Base-by-base conservation (phyloP, 2,113 vertebrate genomes). In the Rattus rattus region DNA sequence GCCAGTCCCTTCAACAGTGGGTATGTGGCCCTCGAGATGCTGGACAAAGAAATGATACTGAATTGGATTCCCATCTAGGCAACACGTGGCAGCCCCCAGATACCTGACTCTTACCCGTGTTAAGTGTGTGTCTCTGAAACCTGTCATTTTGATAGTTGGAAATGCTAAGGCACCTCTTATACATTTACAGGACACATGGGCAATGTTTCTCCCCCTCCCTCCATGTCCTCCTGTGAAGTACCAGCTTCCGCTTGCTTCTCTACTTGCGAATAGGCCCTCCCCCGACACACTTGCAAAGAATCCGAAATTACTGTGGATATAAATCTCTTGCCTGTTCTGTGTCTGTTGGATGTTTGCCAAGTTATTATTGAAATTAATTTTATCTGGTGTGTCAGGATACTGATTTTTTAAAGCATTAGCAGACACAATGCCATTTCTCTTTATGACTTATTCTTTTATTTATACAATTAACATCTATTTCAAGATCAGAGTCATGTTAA, bases 301-400 rank as follows among this genome's bases (percentile, higher is more conserved):
- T 72, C 65, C 1, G 63, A 56, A 9, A 73, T 94, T 70, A 69
- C 43, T 52, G 9, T 65, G 72, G 90, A 7, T 76, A 92, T 94
- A 94, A 87, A 81, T 94, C 47, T 96, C 72, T 83, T 75, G 13
- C 67, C 76, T 83, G 26, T 56, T 72, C 72, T 30, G 16, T 19
- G 65, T 89, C 63, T 85, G n/a, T 76, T 91, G 76, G 9, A 26
- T 92, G 91, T 61, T 88, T 86, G 61, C 85, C 72, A 89, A n/a
- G 33, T 86, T 86, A 9, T 73, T 91, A 67, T 84, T 91, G 84
- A 83, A 94, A 63, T 92, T 94, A 92, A 88, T 83, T 97, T 91
- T 77, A 36, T 72, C 92, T 87, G 47, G 49, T 43, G 1, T 92
- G 92, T 83, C 87, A 81, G 91, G 30, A 94, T 49, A 52, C n/a